These are phyloP conservation scores for Lota lota DNA, from an alignment of 2,113 vertebrate species.

Conservation along the genomic window DNA sequence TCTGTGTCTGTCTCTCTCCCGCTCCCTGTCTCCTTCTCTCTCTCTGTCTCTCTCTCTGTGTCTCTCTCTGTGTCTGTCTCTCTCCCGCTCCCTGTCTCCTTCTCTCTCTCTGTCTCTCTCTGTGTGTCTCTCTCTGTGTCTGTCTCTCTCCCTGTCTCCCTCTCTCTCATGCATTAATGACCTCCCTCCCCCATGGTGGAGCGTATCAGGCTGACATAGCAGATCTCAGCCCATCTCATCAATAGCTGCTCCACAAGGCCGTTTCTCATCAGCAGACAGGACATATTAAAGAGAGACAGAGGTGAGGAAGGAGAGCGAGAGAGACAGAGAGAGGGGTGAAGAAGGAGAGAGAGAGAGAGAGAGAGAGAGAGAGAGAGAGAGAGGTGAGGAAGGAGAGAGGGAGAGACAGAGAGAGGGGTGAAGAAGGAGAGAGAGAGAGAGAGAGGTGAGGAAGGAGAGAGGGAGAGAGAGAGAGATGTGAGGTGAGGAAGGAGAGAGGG, in stretches of 20 bases:
- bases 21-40: too few species aligned
- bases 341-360: conserved; percentile 17
- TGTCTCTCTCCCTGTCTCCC: background rate
- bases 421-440: too few species aligned
- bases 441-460: too few species aligned
- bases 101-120: background rate
- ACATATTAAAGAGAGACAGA: conserved; percentile 78
- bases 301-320: conserved; percentile 42
- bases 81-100: background rate
- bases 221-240: conserved; percentile 72
- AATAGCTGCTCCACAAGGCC: conserved; percentile 73
- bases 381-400: too few species aligned
- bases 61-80: background rate
- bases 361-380: conserved; percentile 4
- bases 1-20: too few species aligned
- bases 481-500: background rate
- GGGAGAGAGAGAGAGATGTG: too few species aligned
- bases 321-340: background rate
- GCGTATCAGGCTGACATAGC: conserved; percentile 76
- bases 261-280: conserved; percentile 75
- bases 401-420: conserved; percentile 7
- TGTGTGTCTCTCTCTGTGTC: background rate
- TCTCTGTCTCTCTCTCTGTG: background rate
- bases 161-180: conserved; percentile 68
- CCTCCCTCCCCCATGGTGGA: conserved; percentile 77